Evolutionary conservation across 2,113 vertebrate species (phyloP).

Genomic region (Salvelinus namaycush): DNA sequence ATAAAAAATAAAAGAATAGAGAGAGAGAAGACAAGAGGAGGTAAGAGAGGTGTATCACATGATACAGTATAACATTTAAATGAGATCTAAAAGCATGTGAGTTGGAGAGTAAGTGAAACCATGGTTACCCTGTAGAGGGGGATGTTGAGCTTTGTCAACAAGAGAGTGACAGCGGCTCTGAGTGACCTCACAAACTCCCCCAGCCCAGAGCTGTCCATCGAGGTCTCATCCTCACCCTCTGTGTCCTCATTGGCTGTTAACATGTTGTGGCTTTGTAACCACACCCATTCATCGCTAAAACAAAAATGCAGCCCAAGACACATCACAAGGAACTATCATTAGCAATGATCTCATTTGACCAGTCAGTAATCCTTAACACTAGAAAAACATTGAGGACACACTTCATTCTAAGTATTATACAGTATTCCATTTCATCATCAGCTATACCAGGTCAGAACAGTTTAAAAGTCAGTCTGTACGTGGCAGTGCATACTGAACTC

Average conservation of each 20-base stretch:
- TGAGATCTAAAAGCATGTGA: not conserved
- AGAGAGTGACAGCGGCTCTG: conserved; percentile 66
- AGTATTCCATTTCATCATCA: too few species aligned
- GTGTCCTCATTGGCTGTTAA: conserved; percentile 35
- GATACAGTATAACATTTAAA: not conserved
- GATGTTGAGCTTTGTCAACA: conserved; percentile 77
- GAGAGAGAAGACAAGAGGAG: not conserved
- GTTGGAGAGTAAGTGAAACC: not conserved
- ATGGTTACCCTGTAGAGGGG: conserved; percentile 74
- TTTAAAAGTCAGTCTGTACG: not conserved
- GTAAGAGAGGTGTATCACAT: not conserved
- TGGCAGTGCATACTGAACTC: not conserved
- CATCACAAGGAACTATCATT: too few species aligned
- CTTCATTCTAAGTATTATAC: too few species aligned
- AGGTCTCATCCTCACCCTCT: conserved; percentile 39
- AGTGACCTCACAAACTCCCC: conserved; percentile 64
- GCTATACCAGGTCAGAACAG: too few species aligned
- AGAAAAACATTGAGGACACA: too few species aligned
- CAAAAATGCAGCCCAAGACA: not conserved
- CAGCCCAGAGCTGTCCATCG: conserved; percentile 54
- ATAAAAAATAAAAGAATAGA: not conserved
- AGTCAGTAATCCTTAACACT: too few species aligned
- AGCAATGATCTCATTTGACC: too few species aligned
- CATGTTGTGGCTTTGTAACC: conserved; percentile 72
- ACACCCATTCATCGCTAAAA: conserved; percentile 75